Conservation (phyloP, 2,113 vertebrate species). For the Parus major region DNA sequence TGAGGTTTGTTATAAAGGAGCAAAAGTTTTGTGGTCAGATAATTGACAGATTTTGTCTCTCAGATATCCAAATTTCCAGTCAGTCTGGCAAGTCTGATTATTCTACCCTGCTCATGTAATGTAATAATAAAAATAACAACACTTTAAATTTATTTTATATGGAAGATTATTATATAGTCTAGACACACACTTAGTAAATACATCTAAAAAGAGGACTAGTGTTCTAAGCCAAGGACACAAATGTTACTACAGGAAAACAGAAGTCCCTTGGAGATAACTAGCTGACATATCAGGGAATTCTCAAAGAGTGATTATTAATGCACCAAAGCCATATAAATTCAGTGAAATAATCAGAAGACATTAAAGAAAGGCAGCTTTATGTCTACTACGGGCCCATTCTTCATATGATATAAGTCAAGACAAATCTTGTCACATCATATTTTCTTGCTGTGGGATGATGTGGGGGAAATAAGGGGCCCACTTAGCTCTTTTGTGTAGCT, state of each 20-base stretch:
- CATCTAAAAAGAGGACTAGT: neutral
- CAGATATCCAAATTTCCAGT: neutral
- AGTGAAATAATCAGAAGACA: constrained; percentile 22
- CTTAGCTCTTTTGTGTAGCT: neutral
- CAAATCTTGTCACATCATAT: neutral
- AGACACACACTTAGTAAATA: neutral
- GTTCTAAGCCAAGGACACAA: neutral
- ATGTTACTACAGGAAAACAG: neutral
- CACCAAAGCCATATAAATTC: constrained; percentile 19
- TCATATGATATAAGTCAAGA: neutral
- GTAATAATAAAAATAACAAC: neutral
- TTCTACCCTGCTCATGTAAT: neutral
- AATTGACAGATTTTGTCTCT: neutral
- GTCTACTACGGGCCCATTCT: neutral
- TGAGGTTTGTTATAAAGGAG: neutral
- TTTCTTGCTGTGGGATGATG: neutral
- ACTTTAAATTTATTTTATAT: neutral
- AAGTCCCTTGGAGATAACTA: neutral
- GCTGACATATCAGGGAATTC: neutral
- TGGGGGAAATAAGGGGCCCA: neutral
- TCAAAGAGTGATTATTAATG: constrained; percentile 7
- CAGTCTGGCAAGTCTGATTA: neutral
- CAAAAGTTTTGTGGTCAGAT: neutral
- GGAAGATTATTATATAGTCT: neutral
- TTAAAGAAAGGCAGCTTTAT: constrained; percentile 29